phyloP scores from a whole-genome alignment of 2,113 vertebrate species.

The Hyperopisus bebe region DNA sequence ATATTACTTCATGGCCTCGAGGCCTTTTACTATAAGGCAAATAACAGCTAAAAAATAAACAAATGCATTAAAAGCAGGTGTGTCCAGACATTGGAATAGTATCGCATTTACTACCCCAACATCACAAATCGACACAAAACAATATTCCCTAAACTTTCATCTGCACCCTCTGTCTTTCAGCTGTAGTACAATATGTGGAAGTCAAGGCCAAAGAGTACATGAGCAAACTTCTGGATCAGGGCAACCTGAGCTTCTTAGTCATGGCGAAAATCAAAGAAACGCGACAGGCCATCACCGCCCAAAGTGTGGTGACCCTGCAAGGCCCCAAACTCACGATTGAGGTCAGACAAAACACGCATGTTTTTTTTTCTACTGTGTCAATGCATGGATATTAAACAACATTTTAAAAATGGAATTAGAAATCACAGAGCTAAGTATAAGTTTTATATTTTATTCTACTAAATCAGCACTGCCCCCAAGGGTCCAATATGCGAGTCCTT shows the following conservation, averaged over 20 bases:
- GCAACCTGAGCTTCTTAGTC: conserved; percentile 65
- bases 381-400: not conserved
- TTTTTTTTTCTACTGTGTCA: not conserved
- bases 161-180: conserved; percentile 44
- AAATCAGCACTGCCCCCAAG: not conserved
- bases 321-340: conserved; percentile 58
- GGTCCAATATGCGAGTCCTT: not conserved
- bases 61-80: not conserved
- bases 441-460: not conserved
- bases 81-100: not conserved
- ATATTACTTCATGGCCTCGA: not conserved
- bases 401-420: not conserved
- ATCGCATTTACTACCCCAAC: not conserved
- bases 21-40: not conserved
- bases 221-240: conserved; percentile 63
- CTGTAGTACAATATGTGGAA: conserved; percentile 38
- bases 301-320: conserved; percentile 55
- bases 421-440: not conserved
- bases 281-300: conserved; percentile 45
- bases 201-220: conserved; percentile 65
- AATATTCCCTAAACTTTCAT: not conserved
- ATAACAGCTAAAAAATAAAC: not conserved
- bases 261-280: conserved; percentile 54
- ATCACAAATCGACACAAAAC: not conserved
- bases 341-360: conserved; percentile 47